Base-by-base conservation (phyloP, 2,113 vertebrate genomes). In the Dasyurus viverrinus region DNA sequence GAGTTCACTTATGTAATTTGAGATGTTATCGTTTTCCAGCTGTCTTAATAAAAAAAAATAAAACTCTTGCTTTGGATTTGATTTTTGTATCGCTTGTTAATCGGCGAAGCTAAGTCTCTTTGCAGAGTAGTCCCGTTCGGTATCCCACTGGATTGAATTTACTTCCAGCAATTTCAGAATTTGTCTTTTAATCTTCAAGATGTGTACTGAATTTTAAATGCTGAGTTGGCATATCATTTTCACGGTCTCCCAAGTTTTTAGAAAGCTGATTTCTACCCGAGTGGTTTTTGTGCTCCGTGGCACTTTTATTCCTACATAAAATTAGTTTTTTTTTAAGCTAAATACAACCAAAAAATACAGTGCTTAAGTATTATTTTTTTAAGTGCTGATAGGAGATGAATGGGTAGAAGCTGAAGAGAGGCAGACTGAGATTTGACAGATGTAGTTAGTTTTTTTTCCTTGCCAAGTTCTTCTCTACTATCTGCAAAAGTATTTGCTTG, bases 1-100 rank as follows among this genome's bases (percentile, higher is more conserved):
- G 96, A 97, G 91, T 92, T 95, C 54, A 98, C 98, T 98, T 98
- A 96, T 98, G 96, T 98, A 98, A 98, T 97, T 97, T 98, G 98
- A 97, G 96, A 97, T 97, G 97, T 98, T 98, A 97, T 98, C 92
- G 96, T 98, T 98, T 98, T 97, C 98, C 95, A 98, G 96, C 97
- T 98, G 95, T 97, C 97, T 98, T 97, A 98, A 98, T 98, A 98
- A 98, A 97, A 96, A 96, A 93, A 97, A 53, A 93, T 30, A 93
- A 93, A 97, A 94, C 50, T 95, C 95, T 96, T 95, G 3, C 68
- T 23, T 84, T 84, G 68, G 68, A 84, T 84, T 84, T 19, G 19
- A 42, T 84, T 84, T 84, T 84, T 84, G 68, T 84, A 14, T 97
- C 98, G 47, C 48, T 22, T 96, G 12, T 97, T 23, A 95, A 52